Conservation (phyloP, 2,797 vertebrate genomes). For the Eremophila alpestris region DNA sequence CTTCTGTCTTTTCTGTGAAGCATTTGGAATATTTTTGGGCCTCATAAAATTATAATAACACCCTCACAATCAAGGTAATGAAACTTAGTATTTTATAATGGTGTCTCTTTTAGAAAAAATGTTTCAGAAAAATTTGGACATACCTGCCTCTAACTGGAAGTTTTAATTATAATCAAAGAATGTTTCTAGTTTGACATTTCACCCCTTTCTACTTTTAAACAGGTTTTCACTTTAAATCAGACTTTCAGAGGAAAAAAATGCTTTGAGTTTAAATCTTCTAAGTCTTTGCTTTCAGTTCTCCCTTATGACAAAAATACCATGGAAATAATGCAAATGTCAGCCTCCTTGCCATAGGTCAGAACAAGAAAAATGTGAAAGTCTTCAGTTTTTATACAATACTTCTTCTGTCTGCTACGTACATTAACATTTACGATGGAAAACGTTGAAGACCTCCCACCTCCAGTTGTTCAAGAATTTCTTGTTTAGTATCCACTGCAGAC, state of each 20-base stretch:
- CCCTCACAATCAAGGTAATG: not conserved
- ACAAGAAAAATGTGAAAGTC: conserved; percentile 39
- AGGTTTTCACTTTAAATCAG: not conserved
- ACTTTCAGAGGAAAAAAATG: not conserved
- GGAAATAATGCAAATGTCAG: conserved; percentile 21
- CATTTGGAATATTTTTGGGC: not conserved
- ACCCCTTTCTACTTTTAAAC: not conserved
- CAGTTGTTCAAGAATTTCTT: conserved; percentile 45
- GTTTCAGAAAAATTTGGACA: not conserved
- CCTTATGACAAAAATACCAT: not conserved
- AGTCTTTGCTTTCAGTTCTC: not conserved
- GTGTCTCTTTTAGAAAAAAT: not conserved
- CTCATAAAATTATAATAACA: not conserved
- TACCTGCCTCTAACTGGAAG: not conserved
- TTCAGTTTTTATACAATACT: conserved; percentile 40
- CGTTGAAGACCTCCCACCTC: conserved; percentile 37
- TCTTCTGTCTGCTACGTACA: conserved; percentile 49
- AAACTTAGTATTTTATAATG: not conserved
- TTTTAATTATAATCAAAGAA: not conserved
- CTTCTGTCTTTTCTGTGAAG: not conserved
- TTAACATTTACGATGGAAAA: conserved; percentile 51
- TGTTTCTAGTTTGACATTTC: not conserved
- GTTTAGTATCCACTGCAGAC: not conserved
- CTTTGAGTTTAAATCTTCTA: not conserved
- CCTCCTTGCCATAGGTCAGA: not conserved